Base-by-base conservation (phyloP, 1,140 invertebrate genomes). In the Drosophila insularis region DNA sequence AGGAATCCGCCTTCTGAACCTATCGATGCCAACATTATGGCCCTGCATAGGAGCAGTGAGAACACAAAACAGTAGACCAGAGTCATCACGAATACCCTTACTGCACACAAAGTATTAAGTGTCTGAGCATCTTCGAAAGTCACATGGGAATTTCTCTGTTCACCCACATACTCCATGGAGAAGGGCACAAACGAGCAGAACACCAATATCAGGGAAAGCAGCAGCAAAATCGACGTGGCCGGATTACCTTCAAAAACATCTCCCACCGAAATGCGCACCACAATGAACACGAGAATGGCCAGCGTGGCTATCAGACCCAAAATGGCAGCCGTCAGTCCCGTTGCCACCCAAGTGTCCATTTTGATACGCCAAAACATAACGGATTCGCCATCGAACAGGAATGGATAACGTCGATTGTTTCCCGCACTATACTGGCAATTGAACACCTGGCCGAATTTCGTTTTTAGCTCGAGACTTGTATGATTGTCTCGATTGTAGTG, bases 171-270 rank as follows among this genome's bases (percentile, higher is more conserved):
- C 65, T 93, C 92, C 40, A 95, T 91, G 19, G 93, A 92, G 75
- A 94, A 95, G 7, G 94, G 93, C 13, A 94, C 68, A 21, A 94
- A 93, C 10, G 94, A 93, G 50, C 90, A 90, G 77, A 93, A 95
- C 35, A 94, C 91, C 5, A 94, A 65, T 5, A 94, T 91, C 0
- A 93, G 84, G 2, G 92, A 89, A 11, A 93, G 71, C n/a, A 93
- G 68, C 14, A 93, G 67, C 10, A 93, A 31, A 4, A 93, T 89
- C 4, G 93, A 92, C 4, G 92, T 82, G 1, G 92, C 81, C 1
- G 93, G 93, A 78, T 93, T 93, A 6, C 93, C 93, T 81, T 93
- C 93, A 8, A 93, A 90, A 5, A 93, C 92, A 58, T 93, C 91
- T 53, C 89, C 91, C 63, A 92, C 73, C 14, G 89, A 92, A 8